These are phyloP conservation scores for Aspidoscelis tigris DNA, from an alignment of 2,113 vertebrate genomes.

Conservation along the genomic window DNA sequence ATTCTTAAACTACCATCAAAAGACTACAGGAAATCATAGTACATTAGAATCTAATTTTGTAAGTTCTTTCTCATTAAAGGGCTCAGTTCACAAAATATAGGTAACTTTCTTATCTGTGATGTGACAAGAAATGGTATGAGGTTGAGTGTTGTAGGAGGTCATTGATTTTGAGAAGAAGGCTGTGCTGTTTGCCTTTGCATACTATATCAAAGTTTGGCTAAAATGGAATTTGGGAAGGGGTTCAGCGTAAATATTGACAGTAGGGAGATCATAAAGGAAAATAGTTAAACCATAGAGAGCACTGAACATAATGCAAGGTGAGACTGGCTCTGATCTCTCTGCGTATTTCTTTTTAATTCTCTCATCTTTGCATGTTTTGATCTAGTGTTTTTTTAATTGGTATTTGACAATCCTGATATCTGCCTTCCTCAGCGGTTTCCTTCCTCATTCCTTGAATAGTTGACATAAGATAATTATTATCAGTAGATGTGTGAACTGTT, in stretches of 20 bases:
- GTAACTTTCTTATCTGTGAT: neutral
- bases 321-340: neutral
- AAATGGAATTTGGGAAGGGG: neutral
- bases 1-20: neutral
- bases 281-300: neutral
- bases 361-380: neutral
- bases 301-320: neutral
- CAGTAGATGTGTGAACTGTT: slow-evolving; percentile 30
- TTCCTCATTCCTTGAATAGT: neutral
- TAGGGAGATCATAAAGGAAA: neutral
- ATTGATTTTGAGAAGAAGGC: neutral
- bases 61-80: neutral
- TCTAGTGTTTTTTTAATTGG: neutral
- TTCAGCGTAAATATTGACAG: neutral
- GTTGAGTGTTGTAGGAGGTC: neutral
- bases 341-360: neutral
- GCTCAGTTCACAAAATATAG: neutral
- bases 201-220: neutral
- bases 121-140: neutral
- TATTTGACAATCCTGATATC: slow-evolving; percentile 14
- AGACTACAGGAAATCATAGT: neutral
- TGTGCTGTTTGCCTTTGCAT: no score
- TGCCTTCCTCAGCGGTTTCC: slow-evolving; percentile 18
- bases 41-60: neutral
- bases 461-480: slow-evolving; percentile 10